These are phyloP conservation scores for Patella ulyssiponensis DNA, from an alignment of 2,888 invertebrate species.

Conservation along the genomic window DNA sequence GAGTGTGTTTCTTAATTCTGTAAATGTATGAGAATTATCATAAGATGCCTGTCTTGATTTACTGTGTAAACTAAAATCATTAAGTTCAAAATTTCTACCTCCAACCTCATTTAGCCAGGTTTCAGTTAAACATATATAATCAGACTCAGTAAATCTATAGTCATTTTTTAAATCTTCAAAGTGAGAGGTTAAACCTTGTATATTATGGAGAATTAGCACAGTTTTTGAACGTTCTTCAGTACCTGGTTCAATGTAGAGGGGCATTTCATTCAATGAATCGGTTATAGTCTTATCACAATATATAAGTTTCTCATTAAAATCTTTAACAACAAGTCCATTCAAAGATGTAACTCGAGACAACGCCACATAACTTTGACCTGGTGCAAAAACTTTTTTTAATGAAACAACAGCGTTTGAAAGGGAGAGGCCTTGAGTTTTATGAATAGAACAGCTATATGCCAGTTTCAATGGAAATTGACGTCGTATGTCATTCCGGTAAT, in stretches of 20 bases:
- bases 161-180: neutral
- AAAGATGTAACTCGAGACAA: too few relatives aligned
- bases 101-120: constrained; percentile 22
- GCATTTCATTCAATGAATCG: neutral
- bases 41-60: constrained; percentile 14
- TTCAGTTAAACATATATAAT: constrained; percentile 19
- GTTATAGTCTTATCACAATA: neutral
- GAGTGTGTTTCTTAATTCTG: neutral
- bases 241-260: neutral
- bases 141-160: neutral
- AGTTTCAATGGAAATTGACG: constrained; percentile 23
- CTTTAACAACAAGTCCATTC: neutral
- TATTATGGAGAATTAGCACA: neutral
- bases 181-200: neutral
- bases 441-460: neutral
- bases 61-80: constrained; percentile 24
- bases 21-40: constrained; percentile 2
- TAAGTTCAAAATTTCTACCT: neutral
- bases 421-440: neutral
- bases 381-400: neutral
- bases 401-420: constrained; percentile 9
- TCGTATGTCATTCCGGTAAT: neutral
- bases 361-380: neutral
- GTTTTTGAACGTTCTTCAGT: neutral
- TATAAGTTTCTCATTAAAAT: neutral